Conservation (phyloP, 2,797 vertebrate genomes). For the Phrynocephalus guinanensis region DNA sequence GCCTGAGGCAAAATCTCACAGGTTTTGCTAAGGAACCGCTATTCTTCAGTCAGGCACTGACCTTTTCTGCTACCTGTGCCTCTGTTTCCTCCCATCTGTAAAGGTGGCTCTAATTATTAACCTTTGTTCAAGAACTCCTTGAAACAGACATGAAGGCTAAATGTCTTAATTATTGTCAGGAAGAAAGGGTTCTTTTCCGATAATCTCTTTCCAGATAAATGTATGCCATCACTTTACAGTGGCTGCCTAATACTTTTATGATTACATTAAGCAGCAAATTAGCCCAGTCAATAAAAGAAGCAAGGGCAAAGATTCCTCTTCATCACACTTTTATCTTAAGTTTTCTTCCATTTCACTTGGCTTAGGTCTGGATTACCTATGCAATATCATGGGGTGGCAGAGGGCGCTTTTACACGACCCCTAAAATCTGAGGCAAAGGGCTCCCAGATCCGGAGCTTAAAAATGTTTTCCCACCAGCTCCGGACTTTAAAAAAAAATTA, state of each 20-base stretch:
- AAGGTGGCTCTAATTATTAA: constrained; percentile 33
- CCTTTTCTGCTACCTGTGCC: background rate
- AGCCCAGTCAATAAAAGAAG: background rate
- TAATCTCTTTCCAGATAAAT: constrained; percentile 25
- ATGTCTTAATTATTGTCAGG: constrained; percentile 21
- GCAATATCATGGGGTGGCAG: background rate
- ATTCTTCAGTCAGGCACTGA: constrained; percentile 15
- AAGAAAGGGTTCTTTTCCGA: constrained; percentile 10
- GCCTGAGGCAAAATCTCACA: background rate
- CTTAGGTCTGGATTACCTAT: background rate
- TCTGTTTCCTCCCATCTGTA: background rate
- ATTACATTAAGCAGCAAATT: constrained; percentile 31
- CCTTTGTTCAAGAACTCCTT: constrained; percentile 32
- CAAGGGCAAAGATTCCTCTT: background rate
- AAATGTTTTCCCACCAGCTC: too few relatives aligned
- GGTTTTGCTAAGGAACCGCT: rapidly evolving
- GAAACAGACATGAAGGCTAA: constrained; percentile 15
- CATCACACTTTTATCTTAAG: background rate
- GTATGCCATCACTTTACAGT: constrained; percentile 20
- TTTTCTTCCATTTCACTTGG: background rate
- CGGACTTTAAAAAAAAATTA: too few relatives aligned
- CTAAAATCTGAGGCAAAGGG: too few relatives aligned
- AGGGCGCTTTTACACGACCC: too few relatives aligned
- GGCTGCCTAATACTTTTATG: constrained; percentile 19
- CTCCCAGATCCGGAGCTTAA: too few relatives aligned